Evolutionary conservation across 2,888 invertebrate species (phyloP), one percentile per base, ranked within the genome.

Genomic region (Taphrorychus bicolor): DNA sequence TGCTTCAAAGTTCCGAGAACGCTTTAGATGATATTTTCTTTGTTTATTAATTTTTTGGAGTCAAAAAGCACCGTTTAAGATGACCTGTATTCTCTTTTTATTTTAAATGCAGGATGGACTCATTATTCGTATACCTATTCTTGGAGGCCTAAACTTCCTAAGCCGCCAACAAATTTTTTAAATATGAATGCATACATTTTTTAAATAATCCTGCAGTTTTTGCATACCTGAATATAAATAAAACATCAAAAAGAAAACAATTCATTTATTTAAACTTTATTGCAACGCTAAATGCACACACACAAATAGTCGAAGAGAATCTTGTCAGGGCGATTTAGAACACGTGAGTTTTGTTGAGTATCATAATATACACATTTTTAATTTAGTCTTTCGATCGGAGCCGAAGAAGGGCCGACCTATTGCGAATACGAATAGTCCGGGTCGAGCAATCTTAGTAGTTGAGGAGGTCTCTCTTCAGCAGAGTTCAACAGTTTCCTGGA

Each of bases 161-260:
- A n/a, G n/a, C n/a, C n/a, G n/a, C n/a, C n/a, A n/a, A n/a, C n/a
- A n/a, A n/a, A n/a, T n/a, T n/a, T n/a, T n/a, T n/a, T n/a, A n/a
- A n/a, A n/a, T n/a, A n/a, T n/a, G n/a, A n/a, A n/a, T n/a, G n/a
- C n/a, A n/a, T n/a, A n/a, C n/a, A n/a, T n/a, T n/a, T n/a, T n/a
- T n/a, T n/a, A n/a, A n/a, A n/a, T n/a, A n/a, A n/a, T n/a, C n/a
- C n/a, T n/a, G n/a, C n/a, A n/a, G n/a, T n/a, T n/a, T n/a, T n/a
- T n/a, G n/a, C n/a, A n/a, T 32, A 32, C 7, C 9, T 32, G 11
- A 32, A 32, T 17, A 42, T 16, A 68, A 64, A 60, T 68, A 64
- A 68, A 69, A 69, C 69, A 63, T 16, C 63, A 42, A 22, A n/a
- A 68, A 68, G 40, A 68, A 68, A 68, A 59, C 63, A 56, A 68